Conservation (phyloP, 2,888 invertebrate genomes). For the Aphodius granarius region DNA sequence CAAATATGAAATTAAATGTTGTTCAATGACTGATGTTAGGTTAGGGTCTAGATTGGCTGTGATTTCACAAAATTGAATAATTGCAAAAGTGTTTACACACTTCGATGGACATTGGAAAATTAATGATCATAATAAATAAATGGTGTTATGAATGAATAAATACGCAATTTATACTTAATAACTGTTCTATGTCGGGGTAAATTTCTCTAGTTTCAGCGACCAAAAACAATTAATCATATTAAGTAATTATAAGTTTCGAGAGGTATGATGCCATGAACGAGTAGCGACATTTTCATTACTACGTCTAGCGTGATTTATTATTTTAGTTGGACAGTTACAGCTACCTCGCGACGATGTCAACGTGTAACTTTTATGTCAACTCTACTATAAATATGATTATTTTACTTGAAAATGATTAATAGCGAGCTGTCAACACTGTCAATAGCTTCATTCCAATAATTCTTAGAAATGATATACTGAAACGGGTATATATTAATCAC, state of each 20-base stretch:
- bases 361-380: neutral
- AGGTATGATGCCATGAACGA: neutral
- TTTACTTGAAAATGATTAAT: neutral
- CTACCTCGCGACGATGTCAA: neutral
- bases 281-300: neutral
- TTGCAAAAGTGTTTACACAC: too few species aligned
- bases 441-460: neutral
- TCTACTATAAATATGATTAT: neutral
- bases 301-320: neutral
- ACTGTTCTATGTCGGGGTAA: too few species aligned
- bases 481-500: too few species aligned
- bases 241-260: neutral
- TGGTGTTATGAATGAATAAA: too few species aligned
- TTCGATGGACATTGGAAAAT: too few species aligned
- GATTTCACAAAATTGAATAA: too few species aligned
- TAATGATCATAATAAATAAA: too few species aligned
- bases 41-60: too few species aligned
- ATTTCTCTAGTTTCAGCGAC: neutral
- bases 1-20: too few species aligned
- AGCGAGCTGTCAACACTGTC: neutral
- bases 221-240: neutral
- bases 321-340: neutral
- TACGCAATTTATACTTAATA: too few species aligned
- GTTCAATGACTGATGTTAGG: too few species aligned
- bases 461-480: too few species aligned